Evolutionary conservation across 2,797 vertebrate species (phyloP), one percentile per base, ranked within the genome.

Genomic region (Clarias fuscus): DNA sequence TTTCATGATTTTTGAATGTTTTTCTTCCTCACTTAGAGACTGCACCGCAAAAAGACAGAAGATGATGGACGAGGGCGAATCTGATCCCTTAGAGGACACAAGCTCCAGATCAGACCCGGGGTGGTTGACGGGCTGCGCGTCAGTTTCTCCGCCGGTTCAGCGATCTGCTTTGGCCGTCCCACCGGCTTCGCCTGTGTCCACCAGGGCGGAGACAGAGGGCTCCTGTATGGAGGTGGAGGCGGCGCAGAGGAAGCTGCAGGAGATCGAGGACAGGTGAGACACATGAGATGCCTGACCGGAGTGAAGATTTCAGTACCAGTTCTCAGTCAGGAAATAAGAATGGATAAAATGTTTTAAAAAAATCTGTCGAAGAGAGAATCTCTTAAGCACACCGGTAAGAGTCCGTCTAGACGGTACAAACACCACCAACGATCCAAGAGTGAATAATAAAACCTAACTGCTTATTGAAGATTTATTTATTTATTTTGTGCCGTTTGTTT

Each of bases 161-260:
- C 80, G 78, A 84, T 78, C 82, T 78, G 64, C 89, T 43, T 61
- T 89, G 64, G 89, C 72, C 48, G 85, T 85, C 73, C 89, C 89
- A 84, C 84, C 92, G 27, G 24, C 89, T 1, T 78, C 79, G 33
- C 83, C 83, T 1, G 56, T 11, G 48, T 53, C 84, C 48, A 6
- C 89, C 33, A 85, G 86, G 67, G 85, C 83, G 5, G 93, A 94
- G 40, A 37, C 90, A 0, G 94, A 95, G 40, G 91, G 87, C 62
- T 93, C 92, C 88, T 91, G 93, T 90, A 96, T 96, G 94, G 96
- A 96, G 90, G 89, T 96, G 27, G 96, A 96, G 82, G 92, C 95
- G 0, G 95, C 95, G 59, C 96, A 96, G 89, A 94, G 93, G 89
- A 95, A 89, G 86, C 94, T 96, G 77, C 94, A 92, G 88, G 95